Evolutionary conservation across 2,888 invertebrate genomes (phyloP).

Genomic region (Agriopis leucophaearia): DNA sequence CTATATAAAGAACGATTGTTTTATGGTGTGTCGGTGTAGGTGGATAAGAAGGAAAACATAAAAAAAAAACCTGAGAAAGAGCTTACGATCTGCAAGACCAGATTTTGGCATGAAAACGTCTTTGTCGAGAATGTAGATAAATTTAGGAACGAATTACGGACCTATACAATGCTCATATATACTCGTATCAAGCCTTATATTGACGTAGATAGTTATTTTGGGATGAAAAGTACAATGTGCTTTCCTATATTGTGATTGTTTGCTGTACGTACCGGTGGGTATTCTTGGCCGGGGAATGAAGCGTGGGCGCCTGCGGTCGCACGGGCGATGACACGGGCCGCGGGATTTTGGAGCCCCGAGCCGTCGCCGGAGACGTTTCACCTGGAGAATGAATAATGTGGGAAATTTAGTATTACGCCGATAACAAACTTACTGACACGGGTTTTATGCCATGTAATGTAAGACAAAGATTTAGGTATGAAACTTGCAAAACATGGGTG

Average conservation of each 20-base stretch:
- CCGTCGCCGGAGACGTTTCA: constrained; percentile 78
- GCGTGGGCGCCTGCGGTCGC: constrained; percentile 81
- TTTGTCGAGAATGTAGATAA: neutral
- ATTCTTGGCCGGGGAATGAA: constrained; percentile 78
- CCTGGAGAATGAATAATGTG: constrained; percentile 57
- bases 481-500: neutral
- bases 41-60: no score
- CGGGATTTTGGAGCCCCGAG: constrained; percentile 90
- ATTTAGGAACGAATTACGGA: no score
- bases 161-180: no score
- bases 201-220: constrained; percentile 8
- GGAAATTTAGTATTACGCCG: neutral
- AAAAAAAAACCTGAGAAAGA: no score
- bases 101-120: neutral
- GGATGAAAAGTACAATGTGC: constrained; percentile 2
- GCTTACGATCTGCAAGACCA: neutral
- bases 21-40: no score
- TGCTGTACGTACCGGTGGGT: constrained; percentile 69
- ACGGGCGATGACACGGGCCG: constrained; percentile 91
- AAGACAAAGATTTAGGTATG: neutral
- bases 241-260: constrained; percentile 12
- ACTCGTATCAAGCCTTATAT: neutral
- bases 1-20: no score
- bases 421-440: neutral
- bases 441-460: neutral